These are phyloP conservation scores for Euzetes globulus DNA, from an alignment of 2,888 invertebrate species.

Conservation along the genomic window DNA sequence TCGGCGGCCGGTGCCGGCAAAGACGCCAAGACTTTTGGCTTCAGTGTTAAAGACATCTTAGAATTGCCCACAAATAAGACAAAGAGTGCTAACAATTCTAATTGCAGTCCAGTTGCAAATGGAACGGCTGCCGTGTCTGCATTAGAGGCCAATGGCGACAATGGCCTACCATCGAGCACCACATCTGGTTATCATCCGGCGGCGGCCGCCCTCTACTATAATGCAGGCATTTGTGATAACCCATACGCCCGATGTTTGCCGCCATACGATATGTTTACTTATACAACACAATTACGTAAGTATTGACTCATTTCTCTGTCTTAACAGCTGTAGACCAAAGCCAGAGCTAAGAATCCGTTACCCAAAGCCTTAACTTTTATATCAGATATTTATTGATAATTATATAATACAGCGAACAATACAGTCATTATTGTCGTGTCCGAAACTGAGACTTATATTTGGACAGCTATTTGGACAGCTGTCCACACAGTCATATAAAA, in stretches of 20 bases:
- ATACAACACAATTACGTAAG: slow-evolving; percentile 21
- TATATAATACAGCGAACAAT: background rate
- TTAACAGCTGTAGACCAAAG: background rate
- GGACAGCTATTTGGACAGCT: slow-evolving; percentile 12
- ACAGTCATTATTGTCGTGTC: background rate
- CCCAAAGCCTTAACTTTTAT: background rate
- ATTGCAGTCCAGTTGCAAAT: slow-evolving; percentile 15
- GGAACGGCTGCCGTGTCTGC: background rate
- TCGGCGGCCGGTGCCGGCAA: background rate
- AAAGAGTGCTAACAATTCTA: background rate
- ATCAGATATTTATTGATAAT: background rate
- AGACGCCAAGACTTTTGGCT: slow-evolving; percentile 50
- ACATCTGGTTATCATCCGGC: slow-evolving; percentile 3
- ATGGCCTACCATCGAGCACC: background rate
- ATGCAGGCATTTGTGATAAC: slow-evolving; percentile 15
- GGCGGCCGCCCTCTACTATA: slow-evolving; percentile 15
- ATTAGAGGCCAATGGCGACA: slow-evolving; percentile 12
- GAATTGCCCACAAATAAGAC: slow-evolving; percentile 61
- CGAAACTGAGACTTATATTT: slow-evolving; percentile 10
- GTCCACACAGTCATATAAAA: background rate
- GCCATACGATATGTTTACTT: slow-evolving; percentile 9
- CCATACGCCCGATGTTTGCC: slow-evolving; percentile 27
- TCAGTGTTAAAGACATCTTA: slow-evolving; percentile 86
- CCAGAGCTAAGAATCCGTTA: background rate
- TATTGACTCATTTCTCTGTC: slow-evolving; percentile 2